A percentile compares a stretch with the other conserved stretches of the same genome.
These are phyloP conservation scores for Octopus bimaculoides DNA, from an alignment of 1,140 invertebrate species.

Conservation along the genomic window DNA sequence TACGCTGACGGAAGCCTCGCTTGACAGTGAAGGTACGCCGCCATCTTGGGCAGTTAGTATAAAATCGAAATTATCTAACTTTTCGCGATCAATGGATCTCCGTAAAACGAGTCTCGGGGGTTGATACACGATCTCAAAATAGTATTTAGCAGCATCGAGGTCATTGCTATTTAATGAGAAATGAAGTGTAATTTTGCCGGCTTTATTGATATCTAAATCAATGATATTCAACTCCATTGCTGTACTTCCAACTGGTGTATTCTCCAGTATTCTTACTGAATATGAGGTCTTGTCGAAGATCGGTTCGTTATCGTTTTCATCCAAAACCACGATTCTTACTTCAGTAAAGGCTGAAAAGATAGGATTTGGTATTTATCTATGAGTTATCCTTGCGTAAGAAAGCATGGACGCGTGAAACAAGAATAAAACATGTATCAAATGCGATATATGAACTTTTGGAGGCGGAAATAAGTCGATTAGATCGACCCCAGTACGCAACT, in stretches of 20 bases:
- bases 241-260: constrained; percentile 79
- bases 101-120: constrained; percentile 68
- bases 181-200: constrained; percentile 64
- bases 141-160: constrained; percentile 36
- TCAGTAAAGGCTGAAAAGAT: constrained; percentile 24
- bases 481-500: too few species aligned
- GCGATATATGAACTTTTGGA: too few species aligned
- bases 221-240: constrained; percentile 74
- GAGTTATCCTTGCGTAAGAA: too few species aligned
- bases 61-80: constrained; percentile 74
- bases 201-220: constrained; percentile 47
- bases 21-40: constrained; percentile 80
- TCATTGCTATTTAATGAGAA: constrained; percentile 69
- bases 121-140: constrained; percentile 82
- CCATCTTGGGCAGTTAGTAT: constrained; percentile 87
- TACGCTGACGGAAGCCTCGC: constrained; percentile 79
- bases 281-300: constrained; percentile 56
- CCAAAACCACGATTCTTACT: constrained; percentile 33
- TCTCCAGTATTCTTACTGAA: constrained; percentile 74
- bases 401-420: too few species aligned
- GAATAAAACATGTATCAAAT: too few species aligned
- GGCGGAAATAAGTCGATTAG: too few species aligned
- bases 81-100: constrained; percentile 78
- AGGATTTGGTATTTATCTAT: too few species aligned
- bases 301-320: constrained; percentile 53